Percentiles rank a stretch among this genome's conserved stretches.
These are phyloP conservation scores for Periparus ater DNA, from an alignment of 2,797 vertebrate species.

Conservation along the genomic window DNA sequence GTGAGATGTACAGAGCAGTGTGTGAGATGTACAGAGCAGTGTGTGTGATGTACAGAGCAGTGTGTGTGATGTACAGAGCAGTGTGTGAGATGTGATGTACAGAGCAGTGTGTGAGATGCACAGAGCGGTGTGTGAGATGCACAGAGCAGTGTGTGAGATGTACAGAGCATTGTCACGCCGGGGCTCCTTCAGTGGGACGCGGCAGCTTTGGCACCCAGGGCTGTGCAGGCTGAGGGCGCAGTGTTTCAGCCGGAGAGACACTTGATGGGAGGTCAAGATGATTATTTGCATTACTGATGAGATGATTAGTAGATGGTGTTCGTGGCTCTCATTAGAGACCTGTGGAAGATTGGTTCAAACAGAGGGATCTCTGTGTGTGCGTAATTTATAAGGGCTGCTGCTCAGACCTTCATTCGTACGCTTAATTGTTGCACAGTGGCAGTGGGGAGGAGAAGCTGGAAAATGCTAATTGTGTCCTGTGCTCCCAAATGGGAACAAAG, in stretches of 20 bases:
- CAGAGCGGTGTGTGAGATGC: no score
- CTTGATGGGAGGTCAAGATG: background rate
- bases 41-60: background rate
- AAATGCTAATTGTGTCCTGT: background rate
- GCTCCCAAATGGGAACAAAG: background rate
- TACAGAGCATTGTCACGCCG: rapidly evolving
- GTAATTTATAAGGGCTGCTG: background rate
- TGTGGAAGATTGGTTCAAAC: background rate
- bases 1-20: background rate
- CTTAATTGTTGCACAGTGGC: background rate
- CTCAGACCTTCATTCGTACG: background rate
- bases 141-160: no score
- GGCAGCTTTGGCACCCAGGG: background rate
- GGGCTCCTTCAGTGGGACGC: background rate
- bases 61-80: background rate
- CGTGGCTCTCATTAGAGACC: background rate
- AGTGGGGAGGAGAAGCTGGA: background rate
- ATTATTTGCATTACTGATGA: constrained; percentile 7
- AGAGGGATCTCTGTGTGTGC: background rate
- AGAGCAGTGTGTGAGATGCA: background rate
- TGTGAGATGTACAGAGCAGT: background rate
- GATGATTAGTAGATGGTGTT: background rate
- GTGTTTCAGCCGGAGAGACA: background rate
- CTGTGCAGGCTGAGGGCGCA: background rate
- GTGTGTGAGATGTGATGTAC: no score